A percentile compares a stretch with the other conserved stretches of the same genome.
phyloP scores from a whole-genome alignment of 2,113 vertebrate species.

The Hepsetus odoe region DNA sequence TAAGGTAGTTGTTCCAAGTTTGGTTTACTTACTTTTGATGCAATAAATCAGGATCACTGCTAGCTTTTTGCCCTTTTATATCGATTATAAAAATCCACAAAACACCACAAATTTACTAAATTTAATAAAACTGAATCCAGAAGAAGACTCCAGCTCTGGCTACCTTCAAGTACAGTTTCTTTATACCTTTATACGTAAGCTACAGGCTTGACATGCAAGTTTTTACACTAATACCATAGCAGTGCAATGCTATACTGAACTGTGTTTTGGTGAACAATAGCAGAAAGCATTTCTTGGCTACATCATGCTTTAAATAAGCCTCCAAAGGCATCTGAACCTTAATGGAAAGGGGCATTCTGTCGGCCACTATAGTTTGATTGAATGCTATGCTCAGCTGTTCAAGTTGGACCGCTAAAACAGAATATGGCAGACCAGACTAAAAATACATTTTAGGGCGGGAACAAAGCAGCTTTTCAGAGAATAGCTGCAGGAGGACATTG shows the following conservation, averaged over 20 bases:
- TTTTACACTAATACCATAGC: not conserved
- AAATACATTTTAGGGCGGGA: conserved; percentile 19
- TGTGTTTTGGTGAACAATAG: not conserved
- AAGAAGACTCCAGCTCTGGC: not conserved
- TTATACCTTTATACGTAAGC: too few relatives aligned
- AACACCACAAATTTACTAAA: too few relatives aligned
- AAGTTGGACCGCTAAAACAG: not conserved
- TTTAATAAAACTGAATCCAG: too few relatives aligned
- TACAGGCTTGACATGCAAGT: not conserved
- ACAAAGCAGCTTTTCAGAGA: conserved; percentile 31
- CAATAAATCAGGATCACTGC: too few relatives aligned
- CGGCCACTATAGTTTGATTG: conserved; percentile 21
- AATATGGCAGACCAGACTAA: conserved; percentile 1
- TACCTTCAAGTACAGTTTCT: not conserved
- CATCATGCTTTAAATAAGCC: conserved; percentile 6
- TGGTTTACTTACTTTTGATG: too few relatives aligned
- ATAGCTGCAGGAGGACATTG: conserved; percentile 17
- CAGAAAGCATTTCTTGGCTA: not conserved
- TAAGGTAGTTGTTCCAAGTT: too few relatives aligned
- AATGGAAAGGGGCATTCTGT: conserved; percentile 20
- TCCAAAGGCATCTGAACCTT: conserved; percentile 1
- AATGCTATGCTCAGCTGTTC: not conserved
- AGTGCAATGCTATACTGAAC: not conserved
- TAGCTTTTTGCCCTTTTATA: too few relatives aligned
- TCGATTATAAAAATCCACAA: too few relatives aligned